Conservation (phyloP, 2,113 vertebrate species). For the Propithecus coquereli region DNA sequence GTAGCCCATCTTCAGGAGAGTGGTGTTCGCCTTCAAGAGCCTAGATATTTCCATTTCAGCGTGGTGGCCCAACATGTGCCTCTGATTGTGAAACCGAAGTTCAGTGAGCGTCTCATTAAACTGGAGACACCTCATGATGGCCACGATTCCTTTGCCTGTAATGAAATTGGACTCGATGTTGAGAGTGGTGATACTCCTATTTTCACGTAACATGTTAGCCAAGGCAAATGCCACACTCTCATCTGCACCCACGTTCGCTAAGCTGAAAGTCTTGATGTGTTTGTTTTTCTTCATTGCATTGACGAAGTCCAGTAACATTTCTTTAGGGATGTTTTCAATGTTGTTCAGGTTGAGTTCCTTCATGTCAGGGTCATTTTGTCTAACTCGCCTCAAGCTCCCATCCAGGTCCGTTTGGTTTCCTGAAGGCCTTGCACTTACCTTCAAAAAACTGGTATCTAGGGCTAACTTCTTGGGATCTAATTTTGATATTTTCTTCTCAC, state of each 20-base stretch:
- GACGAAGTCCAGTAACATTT: conserved; percentile 95
- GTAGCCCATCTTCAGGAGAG: conserved; percentile 96
- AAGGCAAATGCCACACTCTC: conserved; percentile 90
- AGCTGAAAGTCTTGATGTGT: conserved; percentile 90
- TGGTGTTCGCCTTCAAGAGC: conserved; percentile 94
- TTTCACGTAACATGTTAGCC: conserved; percentile 97
- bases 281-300: conserved; percentile 95
- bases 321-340: conserved; percentile 98
- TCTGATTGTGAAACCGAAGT: conserved; percentile 98
- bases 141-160: conserved; percentile 93
- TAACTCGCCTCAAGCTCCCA: conserved; percentile 89
- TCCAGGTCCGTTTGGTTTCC: conserved; percentile 97
- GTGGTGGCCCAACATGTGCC: conserved; percentile 97
- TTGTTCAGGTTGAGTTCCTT: conserved; percentile 98
- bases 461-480: conserved; percentile 91
- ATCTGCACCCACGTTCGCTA: conserved; percentile 95
- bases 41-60: conserved; percentile 97
- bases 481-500: conserved; percentile 89
- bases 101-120: conserved; percentile 96
- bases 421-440: conserved; percentile 94
- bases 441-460: conserved; percentile 88
- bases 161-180: conserved; percentile 97
- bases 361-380: conserved; percentile 89
- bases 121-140: conserved; percentile 96
- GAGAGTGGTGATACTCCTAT: conserved; percentile 91